Conservation (phyloP, 2,888 invertebrate genomes). For the Agrilus mali region DNA sequence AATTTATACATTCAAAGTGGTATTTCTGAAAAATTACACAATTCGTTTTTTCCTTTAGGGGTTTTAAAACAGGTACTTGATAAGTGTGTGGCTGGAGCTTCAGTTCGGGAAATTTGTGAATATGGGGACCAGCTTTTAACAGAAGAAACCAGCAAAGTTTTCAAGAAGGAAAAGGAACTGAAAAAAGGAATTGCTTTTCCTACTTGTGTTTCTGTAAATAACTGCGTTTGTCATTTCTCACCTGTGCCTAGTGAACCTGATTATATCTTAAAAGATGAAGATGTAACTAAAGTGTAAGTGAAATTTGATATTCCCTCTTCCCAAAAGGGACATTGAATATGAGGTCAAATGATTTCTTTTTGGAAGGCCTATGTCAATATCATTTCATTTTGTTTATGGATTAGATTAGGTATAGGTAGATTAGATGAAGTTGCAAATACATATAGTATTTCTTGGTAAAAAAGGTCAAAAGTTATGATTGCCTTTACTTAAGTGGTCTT, state of each 20-base stretch:
- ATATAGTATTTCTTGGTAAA: no score
- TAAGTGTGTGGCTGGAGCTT: conserved; percentile 77
- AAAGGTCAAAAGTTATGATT: no score
- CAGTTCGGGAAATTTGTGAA: conserved; percentile 84
- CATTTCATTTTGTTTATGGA: no score
- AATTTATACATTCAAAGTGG: no score
- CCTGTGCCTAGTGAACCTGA: conserved; percentile 90
- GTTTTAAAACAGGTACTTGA: conserved; percentile 78
- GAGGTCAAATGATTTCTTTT: no score
- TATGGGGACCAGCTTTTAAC: conserved; percentile 75
- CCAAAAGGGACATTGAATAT: no score
- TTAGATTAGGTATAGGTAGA: no score
- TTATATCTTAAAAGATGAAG: conserved; percentile 74
- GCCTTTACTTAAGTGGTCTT: no score
- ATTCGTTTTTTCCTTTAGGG: conserved; percentile 42
- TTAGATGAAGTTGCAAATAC: no score
- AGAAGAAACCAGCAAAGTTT: conserved; percentile 91
- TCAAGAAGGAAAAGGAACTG: conserved; percentile 96
- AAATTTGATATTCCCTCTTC: no score
- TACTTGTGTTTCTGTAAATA: conserved; percentile 96
- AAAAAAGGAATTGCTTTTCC: conserved; percentile 99
- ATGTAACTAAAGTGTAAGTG: conserved; percentile 94
- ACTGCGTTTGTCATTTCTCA: conserved; percentile 98
- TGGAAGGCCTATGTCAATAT: no score
- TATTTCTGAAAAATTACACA: no score